Percentiles rank a stretch among this genome's conserved stretches.
phyloP scores from a whole-genome alignment of 2,797 vertebrate genomes.

The Poeciliopsis presidionis region DNA sequence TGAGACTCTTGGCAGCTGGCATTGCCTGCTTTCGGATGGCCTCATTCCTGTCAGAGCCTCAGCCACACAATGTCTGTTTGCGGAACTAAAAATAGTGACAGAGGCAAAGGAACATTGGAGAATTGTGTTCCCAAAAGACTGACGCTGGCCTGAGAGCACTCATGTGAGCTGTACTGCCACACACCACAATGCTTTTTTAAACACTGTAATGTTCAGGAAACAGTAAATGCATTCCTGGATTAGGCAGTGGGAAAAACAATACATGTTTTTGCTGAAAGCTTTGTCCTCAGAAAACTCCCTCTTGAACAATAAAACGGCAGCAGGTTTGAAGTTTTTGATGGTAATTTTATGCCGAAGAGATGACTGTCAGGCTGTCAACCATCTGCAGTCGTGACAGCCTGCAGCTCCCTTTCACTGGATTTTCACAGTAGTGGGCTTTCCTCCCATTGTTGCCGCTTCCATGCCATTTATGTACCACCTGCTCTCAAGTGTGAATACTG shows the following conservation, averaged over 20 bases:
- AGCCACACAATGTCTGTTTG: conserved; percentile 58
- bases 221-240: conserved; percentile 16
- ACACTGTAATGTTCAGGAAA: neutral
- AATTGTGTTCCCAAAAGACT: conserved; percentile 51
- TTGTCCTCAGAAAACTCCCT: conserved; percentile 13
- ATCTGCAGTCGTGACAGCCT: conserved; percentile 43
- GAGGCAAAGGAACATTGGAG: conserved; percentile 43
- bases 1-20: conserved; percentile 52
- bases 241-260: conserved; percentile 8
- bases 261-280: conserved; percentile 17
- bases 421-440: conserved; percentile 28
- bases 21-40: conserved; percentile 58
- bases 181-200: conserved; percentile 4
- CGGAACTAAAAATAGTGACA: conserved; percentile 68
- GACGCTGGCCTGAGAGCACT: conserved; percentile 44
- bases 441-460: conserved; percentile 33
- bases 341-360: conserved; percentile 22
- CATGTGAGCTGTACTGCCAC: conserved; percentile 19
- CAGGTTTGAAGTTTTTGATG: conserved; percentile 32
- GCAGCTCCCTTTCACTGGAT: conserved; percentile 30
- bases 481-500: conserved; percentile 39
- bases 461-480: conserved; percentile 27
- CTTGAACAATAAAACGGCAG: conserved; percentile 30
- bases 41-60: conserved; percentile 66
- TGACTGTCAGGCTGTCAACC: conserved; percentile 22